A percentile compares a stretch with the other conserved stretches of the same genome.
Conservation (phyloP, 2,888 invertebrate genomes). For the Cephus spinipes region DNA sequence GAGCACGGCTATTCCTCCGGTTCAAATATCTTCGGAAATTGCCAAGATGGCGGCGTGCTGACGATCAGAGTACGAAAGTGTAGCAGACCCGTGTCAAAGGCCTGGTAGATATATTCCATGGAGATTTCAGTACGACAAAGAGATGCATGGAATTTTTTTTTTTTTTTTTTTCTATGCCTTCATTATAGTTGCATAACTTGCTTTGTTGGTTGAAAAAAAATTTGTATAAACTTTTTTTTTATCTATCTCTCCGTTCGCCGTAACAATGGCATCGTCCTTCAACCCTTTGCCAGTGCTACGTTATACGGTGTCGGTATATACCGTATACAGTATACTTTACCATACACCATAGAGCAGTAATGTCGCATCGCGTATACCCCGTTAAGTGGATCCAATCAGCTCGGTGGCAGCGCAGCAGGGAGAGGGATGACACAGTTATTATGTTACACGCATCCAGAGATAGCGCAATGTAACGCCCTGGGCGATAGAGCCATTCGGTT, state of each 20-base stretch:
- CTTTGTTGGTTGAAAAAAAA: not conserved
- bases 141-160: not conserved
- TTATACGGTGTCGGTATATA: not conserved
- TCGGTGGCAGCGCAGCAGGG: conserved; percentile 52
- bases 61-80: not conserved
- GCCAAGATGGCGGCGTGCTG: not conserved
- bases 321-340: conserved; percentile 43
- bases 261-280: not conserved
- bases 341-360: conserved; percentile 64
- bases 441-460: conserved; percentile 53
- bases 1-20: not conserved
- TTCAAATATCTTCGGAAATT: not conserved
- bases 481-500: conserved; percentile 49
- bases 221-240: not conserved
- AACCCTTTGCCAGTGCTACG: not conserved
- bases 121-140: not conserved
- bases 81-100: not conserved
- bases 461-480: conserved; percentile 54
- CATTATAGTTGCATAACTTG: not conserved
- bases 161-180: not conserved
- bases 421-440: conserved; percentile 57
- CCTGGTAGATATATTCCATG: not conserved
- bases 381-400: conserved; percentile 67
- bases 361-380: conserved; percentile 60
- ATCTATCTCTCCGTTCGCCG: not conserved